These are phyloP conservation scores for Microctenopoma stevenorrisi DNA, from an alignment of 2,797 vertebrate species.

Conservation along the genomic window DNA sequence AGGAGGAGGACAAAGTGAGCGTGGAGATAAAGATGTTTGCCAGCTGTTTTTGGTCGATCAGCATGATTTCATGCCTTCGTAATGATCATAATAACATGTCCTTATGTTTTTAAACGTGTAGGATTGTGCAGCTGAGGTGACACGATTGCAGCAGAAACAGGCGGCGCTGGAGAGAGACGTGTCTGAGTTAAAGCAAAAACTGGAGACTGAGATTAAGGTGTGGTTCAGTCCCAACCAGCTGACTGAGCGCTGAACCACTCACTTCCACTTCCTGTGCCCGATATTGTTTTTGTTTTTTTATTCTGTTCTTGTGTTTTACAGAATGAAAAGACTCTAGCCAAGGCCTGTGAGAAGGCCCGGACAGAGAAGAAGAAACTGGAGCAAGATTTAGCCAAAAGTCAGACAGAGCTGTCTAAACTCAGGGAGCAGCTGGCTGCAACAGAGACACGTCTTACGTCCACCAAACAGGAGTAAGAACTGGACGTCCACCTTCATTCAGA, in stretches of 20 bases:
- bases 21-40: constrained; percentile 31
- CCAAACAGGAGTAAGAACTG: constrained; percentile 89
- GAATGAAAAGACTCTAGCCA: constrained; percentile 79
- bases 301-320: constrained; percentile 40
- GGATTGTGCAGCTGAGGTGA: constrained; percentile 79
- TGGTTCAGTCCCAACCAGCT: constrained; percentile 22
- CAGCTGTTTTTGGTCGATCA: constrained; percentile 1
- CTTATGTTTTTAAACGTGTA: constrained; percentile 53
- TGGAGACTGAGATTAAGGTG: constrained; percentile 90
- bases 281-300: neutral
- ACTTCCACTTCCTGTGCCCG: constrained; percentile 36
- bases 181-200: constrained; percentile 84
- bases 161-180: constrained; percentile 85
- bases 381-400: constrained; percentile 78
- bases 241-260: constrained; percentile 21
- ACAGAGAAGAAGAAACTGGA: constrained; percentile 84
- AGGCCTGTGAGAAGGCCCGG: constrained; percentile 82
- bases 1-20: constrained; percentile 81
- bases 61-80: constrained; percentile 14
- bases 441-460: constrained; percentile 87
- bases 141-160: constrained; percentile 85
- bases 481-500: neutral
- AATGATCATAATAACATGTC: neutral
- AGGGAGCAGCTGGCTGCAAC: constrained; percentile 83
- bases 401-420: constrained; percentile 83